Base-by-base conservation (phyloP, 2,888 invertebrate genomes). In the Diachrysia chrysitis region DNA sequence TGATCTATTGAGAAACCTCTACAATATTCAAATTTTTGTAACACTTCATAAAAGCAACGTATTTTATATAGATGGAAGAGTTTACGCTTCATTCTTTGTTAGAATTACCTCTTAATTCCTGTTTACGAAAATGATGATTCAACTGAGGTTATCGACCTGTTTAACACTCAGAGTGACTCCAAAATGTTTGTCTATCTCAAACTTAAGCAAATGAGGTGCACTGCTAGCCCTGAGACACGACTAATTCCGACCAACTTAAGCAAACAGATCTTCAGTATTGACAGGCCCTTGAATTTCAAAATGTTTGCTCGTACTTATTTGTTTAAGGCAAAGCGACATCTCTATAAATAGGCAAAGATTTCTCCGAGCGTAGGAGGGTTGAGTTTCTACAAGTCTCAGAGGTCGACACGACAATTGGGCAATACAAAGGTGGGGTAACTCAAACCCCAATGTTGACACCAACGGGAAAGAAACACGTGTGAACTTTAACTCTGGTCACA, bases 381-480 rank as follows among this genome's bases (percentile, higher is more conserved):
- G 66, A 6, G 63, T 25, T 51, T 62, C 51, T 42, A 61, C 19
- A 48, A 19, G 14, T 2, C 7, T 21, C 6, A 12, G 29, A 63
- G 58, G 59, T 73, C 68, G 71, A 71, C 75, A 29, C 29, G 29
- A 32, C 29, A 7, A 29, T 75, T 21, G 63, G 51, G 66, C 63
- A 73, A 78, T 68, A 66, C 69, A 73, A 76, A 58, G 54, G 23
- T 58, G 21, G 74, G 75, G 81, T 78, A 65, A 67, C 66, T 48
- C 55, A 37, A 54, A 58, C 81, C 85, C 87, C 79, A 83, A 83
- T 88, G 86, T 89, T 89, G 88, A 88, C 87, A 88, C 88, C 88
- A 86, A 85, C 85, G 84, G 84, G 69, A 85, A 79, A 85, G 79
- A 85, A 64, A 90, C 93, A 93, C 92, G 94, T 94, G 95, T 95